Percentiles rank a stretch among this genome's conserved stretches.
Conservation (phyloP, 2,888 invertebrate genomes). For the Acanthosepion pharaonis region DNA sequence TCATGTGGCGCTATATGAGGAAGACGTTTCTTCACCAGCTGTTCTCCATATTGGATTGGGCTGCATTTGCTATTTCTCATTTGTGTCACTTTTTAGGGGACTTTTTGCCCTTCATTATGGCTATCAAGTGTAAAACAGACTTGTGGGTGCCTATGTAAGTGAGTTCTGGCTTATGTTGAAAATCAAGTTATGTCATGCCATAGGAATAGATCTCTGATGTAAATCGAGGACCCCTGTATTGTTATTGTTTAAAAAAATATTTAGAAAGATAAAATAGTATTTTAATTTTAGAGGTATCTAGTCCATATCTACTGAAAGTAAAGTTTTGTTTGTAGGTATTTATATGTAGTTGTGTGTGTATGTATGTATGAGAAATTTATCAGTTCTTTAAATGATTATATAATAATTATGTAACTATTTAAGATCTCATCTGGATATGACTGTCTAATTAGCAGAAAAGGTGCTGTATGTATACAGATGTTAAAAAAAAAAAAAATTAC, state of each 20-base stretch:
- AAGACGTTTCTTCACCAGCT: too few relatives aligned
- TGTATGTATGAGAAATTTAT: neutral
- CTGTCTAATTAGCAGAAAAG: neutral
- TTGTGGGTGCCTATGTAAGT: too few relatives aligned
- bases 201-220: too few relatives aligned
- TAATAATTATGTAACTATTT: neutral
- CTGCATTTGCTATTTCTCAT: too few relatives aligned
- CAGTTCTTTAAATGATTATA: neutral
- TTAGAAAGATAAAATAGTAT: neutral
- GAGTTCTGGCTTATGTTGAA: too few relatives aligned
- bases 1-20: too few relatives aligned
- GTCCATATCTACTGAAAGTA: neutral
- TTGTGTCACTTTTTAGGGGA: too few relatives aligned
- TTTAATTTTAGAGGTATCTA: neutral
- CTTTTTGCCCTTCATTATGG: too few relatives aligned
- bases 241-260: neutral
- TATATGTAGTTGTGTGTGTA: neutral
- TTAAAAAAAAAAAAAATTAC: neutral
- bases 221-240: neutral
- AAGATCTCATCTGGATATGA: neutral
- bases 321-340: neutral
- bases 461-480: neutral
- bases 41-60: too few relatives aligned
- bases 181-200: too few relatives aligned
- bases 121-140: too few relatives aligned